phyloP scores from a whole-genome alignment of 2,888 invertebrate genomes.

The Dysmachus trigonus region DNA sequence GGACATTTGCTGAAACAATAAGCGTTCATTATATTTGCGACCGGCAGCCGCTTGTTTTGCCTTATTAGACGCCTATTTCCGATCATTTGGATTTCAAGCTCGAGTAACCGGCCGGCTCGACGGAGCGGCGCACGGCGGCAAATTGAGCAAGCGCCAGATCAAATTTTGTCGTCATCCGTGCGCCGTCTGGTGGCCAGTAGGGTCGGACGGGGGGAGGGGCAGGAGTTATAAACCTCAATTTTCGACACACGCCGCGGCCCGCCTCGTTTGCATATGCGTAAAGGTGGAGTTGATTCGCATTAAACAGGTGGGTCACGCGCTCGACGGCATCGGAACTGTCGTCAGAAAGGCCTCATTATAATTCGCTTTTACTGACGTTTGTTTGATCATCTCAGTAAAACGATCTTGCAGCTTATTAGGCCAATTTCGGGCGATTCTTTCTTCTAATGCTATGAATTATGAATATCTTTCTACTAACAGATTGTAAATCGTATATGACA shows the following conservation, averaged over 20 bases:
- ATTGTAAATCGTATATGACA: not conserved
- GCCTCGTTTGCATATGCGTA: not conserved
- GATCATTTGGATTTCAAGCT: constrained; percentile 59
- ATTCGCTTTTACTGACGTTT: not conserved
- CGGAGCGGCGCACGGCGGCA: not conserved
- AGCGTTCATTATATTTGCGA: constrained; percentile 51
- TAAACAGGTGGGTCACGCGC: not conserved
- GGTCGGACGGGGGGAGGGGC: not conserved
- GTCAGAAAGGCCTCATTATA: not conserved
- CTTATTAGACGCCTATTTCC: constrained; percentile 56
- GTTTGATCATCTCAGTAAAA: not conserved
- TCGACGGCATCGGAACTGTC: not conserved
- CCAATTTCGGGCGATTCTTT: not conserved
- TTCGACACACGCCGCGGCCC: not conserved
- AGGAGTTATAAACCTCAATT: not conserved
- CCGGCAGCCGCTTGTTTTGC: constrained; percentile 56
- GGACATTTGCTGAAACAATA: constrained; percentile 1
- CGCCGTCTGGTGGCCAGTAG: not conserved
- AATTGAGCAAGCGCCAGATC: not conserved
- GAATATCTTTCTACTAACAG: not conserved
- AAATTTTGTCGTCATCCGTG: not conserved
- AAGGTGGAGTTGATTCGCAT: not conserved
- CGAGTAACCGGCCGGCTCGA: constrained; percentile 49
- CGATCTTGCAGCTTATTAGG: not conserved
- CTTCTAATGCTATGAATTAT: not conserved